Evolutionary conservation across 53 echinoderm and acorn worm genomes (phyloP), one percentile per base, ranked within the genome.

Genomic region (Temnopleurus reevesii): DNA sequence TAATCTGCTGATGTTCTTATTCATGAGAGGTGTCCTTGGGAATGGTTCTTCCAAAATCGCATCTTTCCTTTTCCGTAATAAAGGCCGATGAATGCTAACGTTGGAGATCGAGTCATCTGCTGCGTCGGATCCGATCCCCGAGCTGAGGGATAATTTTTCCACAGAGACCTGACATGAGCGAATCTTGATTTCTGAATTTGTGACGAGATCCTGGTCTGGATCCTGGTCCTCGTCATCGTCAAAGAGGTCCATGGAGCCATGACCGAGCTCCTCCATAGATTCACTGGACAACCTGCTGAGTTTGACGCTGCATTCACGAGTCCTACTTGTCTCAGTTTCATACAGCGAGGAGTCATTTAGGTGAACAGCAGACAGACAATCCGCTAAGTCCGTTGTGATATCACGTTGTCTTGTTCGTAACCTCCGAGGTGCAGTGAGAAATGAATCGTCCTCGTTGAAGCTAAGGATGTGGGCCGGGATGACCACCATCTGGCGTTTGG

Each of bases 221-320:
- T 65, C 65, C 65, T 65, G 35, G 6, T 17, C 65, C 17, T 5
- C 46, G 46, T 27, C 17, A 23, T 85, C 85, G 4, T 59, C 59
- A 47, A 85, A 85, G n/a, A 85, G 85, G 41, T 85, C 60, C 41
- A 60, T 85, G 25, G 85, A 59, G 23, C 59, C 60, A 45, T 71
- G 43, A 21, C 54, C 83, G 3, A 55, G 55, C 24, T 83, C 83
- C 57, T 55, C 36, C 0, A 83, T 31, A 7, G 83, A 83, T 13
- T 36, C 23, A 12, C 55, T 4, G 31, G 85, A 59, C 23, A 85
- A 17, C 17, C 29, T 85, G 49, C 46, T 59, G n/a, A 60, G 59
- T 28, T 13, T 38, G 12, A 59, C 60, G 24, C 49, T 59, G 46
- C 59, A 60, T 17, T 59, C 26, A 6, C 9, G 60, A 85, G 59